A percentile compares a stretch with the other conserved stretches of the same genome.
Conservation (phyloP, 2,113 vertebrate genomes). For the Nycticebus coucang region DNA sequence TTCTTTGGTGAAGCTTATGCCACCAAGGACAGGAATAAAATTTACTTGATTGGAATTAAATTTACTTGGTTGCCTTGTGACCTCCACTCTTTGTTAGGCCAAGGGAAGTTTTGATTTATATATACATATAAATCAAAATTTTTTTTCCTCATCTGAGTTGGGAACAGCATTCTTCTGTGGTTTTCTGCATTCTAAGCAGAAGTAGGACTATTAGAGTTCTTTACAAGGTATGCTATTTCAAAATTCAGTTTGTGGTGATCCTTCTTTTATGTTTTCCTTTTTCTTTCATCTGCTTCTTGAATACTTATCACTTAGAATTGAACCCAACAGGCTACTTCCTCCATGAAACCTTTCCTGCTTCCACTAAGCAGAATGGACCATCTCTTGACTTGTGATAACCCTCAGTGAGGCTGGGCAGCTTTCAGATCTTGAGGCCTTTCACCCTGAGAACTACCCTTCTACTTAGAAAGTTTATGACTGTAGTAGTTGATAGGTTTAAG, state of each 20-base stretch:
- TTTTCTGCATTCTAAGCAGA: background rate
- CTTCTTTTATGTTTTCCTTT: background rate
- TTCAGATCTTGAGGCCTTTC: background rate
- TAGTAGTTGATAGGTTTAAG: background rate
- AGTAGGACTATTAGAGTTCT: background rate
- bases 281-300: background rate
- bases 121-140: no score
- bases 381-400: background rate
- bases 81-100: background rate
- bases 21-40: background rate
- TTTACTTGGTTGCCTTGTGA: slow-evolving; percentile 28
- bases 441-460: background rate
- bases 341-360: background rate
- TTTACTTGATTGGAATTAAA: background rate
- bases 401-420: background rate
- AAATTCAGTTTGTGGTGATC: background rate
- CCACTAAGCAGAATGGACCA: background rate
- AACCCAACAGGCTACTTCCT: background rate
- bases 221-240: background rate
- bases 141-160: background rate
- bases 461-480: background rate
- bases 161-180: background rate
- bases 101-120: slow-evolving; percentile 37
- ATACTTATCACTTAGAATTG: background rate
- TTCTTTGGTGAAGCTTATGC: background rate